A percentile compares a stretch with the other conserved stretches of the same genome.
These are phyloP conservation scores for Blennius ocellaris DNA, from an alignment of 2,113 vertebrate species.

Conservation along the genomic window DNA sequence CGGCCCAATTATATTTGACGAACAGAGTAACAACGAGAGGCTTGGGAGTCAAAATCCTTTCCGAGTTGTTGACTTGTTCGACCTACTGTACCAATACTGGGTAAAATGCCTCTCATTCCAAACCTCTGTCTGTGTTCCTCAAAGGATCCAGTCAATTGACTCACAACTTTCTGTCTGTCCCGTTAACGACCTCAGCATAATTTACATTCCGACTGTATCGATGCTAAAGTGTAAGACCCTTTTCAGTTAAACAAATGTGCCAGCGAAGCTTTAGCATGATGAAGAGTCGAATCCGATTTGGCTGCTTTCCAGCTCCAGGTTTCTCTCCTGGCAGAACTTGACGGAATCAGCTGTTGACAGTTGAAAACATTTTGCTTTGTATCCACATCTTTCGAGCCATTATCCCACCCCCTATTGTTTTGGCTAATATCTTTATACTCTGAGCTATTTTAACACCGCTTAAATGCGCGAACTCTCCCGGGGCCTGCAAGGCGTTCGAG, in stretches of 20 bases:
- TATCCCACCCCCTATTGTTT: neutral
- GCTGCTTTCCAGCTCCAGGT: slow-evolving; percentile 28
- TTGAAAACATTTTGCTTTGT: neutral
- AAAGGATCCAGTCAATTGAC: slow-evolving; percentile 36
- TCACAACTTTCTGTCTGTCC: slow-evolving; percentile 22
- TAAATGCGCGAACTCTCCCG: slow-evolving; percentile 24
- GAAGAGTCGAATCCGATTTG: slow-evolving; percentile 12
- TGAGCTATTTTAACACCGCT: slow-evolving; percentile 20
- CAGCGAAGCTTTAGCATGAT: slow-evolving; percentile 6
- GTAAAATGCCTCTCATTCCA: neutral
- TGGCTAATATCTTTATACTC: slow-evolving; percentile 11
- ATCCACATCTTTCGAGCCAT: neutral
- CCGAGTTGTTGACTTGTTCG: slow-evolving; percentile 36
- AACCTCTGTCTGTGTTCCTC: slow-evolving; percentile 33
- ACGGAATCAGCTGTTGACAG: slow-evolving; percentile 22
- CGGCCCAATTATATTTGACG: slow-evolving; percentile 63
- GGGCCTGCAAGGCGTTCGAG: slow-evolving; percentile 29
- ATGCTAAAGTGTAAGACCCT: slow-evolving; percentile 5
- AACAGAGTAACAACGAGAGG: slow-evolving; percentile 40
- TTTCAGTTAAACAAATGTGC: neutral
- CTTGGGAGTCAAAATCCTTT: slow-evolving; percentile 33
- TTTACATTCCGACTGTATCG: slow-evolving; percentile 4
- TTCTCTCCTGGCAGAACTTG: slow-evolving; percentile 6
- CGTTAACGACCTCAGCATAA: slow-evolving; percentile 19
- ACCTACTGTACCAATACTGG: slow-evolving; percentile 32